phyloP scores from a whole-genome alignment of 1,140 invertebrate species.

The Pollicipes pollicipes region DNA sequence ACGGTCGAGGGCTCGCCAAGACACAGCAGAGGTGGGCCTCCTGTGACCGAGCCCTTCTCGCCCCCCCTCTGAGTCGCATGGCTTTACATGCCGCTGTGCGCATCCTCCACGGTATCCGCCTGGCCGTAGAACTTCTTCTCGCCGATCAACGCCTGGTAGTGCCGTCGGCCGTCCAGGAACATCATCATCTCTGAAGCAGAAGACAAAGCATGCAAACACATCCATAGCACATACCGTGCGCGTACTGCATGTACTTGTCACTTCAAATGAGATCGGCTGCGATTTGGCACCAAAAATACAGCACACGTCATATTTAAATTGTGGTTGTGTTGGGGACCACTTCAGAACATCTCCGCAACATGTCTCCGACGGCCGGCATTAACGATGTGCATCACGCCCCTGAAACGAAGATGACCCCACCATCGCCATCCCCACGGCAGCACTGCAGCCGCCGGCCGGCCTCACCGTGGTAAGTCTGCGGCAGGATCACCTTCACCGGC shows the following conservation, averaged over 20 bases:
- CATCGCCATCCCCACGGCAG: too few relatives aligned
- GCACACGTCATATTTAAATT: too few relatives aligned
- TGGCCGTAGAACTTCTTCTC: conserved; percentile 17
- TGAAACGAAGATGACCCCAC: background rate
- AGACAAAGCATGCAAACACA: background rate
- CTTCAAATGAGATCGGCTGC: too few relatives aligned
- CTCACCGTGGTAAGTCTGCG: conserved; percentile 47
- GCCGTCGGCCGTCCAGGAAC: conserved; percentile 51
- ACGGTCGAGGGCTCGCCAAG: too few relatives aligned
- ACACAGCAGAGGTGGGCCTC: too few relatives aligned
- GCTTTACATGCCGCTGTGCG: background rate
- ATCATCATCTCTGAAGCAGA: conserved; percentile 43
- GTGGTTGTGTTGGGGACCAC: too few relatives aligned
- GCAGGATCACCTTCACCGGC: conserved; percentile 38
- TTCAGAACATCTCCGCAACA: too few relatives aligned
- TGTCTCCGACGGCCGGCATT: too few relatives aligned
- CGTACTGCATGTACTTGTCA: too few relatives aligned
- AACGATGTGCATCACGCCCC: too few relatives aligned
- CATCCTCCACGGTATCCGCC: conserved; percentile 12
- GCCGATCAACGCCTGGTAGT: conserved; percentile 34
- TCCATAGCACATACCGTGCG: too few relatives aligned
- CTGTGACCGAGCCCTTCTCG: background rate
- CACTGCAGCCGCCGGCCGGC: background rate
- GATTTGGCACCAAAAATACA: too few relatives aligned
- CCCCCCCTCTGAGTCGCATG: background rate